Conservation (phyloP, 2,888 invertebrate genomes). For the Geophilus truncorum region DNA sequence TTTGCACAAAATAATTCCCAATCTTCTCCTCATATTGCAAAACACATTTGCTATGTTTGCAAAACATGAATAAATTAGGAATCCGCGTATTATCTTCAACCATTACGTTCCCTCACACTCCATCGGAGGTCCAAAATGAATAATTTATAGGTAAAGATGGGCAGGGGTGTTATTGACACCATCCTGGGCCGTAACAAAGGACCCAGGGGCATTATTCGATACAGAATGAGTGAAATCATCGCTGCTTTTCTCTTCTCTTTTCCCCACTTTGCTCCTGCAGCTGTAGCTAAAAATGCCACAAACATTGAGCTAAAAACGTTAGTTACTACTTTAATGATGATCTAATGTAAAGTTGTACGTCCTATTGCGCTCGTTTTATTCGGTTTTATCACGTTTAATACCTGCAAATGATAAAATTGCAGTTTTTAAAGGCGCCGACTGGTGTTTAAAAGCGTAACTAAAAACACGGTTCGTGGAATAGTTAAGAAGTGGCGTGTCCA, state of each 20-base stretch:
- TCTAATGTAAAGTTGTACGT: too few relatives aligned
- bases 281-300: too few relatives aligned
- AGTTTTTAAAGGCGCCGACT: background rate
- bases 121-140: slow-evolving; percentile 11
- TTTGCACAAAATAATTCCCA: too few relatives aligned
- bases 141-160: slow-evolving; percentile 11
- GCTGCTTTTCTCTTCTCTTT: background rate
- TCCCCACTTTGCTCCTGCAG: background rate
- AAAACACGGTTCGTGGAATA: background rate
- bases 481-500: background rate
- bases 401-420: background rate
- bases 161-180: slow-evolving; percentile 16
- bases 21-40: background rate
- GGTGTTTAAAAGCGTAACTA: background rate
- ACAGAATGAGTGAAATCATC: background rate
- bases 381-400: too few relatives aligned
- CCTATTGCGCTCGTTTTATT: too few relatives aligned
- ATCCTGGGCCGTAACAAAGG: background rate
- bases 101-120: slow-evolving; percentile 15
- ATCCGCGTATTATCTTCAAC: background rate
- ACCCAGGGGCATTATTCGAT: background rate
- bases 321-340: too few relatives aligned
- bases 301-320: too few relatives aligned
- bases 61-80: background rate
- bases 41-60: background rate